A percentile compares a stretch with the other conserved stretches of the same genome.
phyloP scores from a whole-genome alignment of 2,113 vertebrate genomes.

The Hemichromis elongatus region DNA sequence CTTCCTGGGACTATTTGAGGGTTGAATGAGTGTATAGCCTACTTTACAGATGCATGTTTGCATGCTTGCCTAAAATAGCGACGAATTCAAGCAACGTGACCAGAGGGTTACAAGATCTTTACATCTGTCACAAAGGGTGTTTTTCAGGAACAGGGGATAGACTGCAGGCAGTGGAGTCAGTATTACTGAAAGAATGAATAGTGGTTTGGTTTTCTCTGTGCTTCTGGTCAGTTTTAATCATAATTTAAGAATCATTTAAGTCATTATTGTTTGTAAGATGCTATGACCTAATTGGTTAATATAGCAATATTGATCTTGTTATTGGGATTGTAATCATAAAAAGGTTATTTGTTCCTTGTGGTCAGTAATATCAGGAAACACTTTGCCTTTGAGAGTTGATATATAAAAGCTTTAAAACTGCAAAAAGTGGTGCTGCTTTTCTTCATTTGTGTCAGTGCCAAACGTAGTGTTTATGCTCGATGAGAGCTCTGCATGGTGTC shows the following conservation, averaged over 20 bases:
- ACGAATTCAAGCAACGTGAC: conserved; percentile 15
- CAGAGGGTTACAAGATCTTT: conserved; percentile 25
- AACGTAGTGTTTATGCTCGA: not conserved
- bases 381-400: not conserved
- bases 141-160: not conserved
- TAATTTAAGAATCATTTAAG: not conserved
- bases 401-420: not conserved
- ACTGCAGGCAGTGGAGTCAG: not conserved
- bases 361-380: not conserved
- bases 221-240: not conserved
- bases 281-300: not conserved
- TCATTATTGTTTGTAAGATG: not conserved
- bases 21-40: not conserved
- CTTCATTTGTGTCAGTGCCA: not conserved
- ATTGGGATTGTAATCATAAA: not conserved
- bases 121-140: not conserved
- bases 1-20: not conserved
- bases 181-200: not conserved
- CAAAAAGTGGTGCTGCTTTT: not conserved
- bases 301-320: not conserved
- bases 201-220: not conserved
- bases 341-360: not conserved
- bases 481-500: not conserved
- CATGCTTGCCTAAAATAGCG: conserved; percentile 24
- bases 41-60: not conserved